A percentile compares a stretch with the other conserved stretches of the same genome.
Evolutionary conservation across 1,140 invertebrate species (phyloP).

Genomic region (Trichonephila inaurata): DNA sequence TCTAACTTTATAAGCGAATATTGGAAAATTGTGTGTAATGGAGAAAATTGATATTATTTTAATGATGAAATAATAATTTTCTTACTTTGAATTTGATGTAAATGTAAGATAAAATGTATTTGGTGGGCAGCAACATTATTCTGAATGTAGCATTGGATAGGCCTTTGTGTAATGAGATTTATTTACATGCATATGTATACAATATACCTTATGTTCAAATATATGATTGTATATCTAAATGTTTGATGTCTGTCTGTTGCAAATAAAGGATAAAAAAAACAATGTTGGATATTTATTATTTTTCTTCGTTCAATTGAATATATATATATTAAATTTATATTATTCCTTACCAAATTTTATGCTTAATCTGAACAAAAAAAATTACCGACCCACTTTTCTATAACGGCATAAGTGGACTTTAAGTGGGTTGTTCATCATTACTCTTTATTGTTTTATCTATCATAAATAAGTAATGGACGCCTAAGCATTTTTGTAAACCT

Average conservation of each 20-base stretch:
- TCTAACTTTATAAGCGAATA: background rate
- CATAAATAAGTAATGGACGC: too few relatives aligned
- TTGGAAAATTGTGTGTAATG: background rate
- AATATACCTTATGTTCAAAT: background rate
- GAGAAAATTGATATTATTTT: background rate
- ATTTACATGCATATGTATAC: background rate
- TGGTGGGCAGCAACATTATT: background rate
- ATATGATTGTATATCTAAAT: conserved; percentile 39
- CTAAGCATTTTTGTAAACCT: too few relatives aligned
- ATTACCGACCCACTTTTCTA: too few relatives aligned
- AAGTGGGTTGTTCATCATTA: too few relatives aligned
- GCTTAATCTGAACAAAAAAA: too few relatives aligned
- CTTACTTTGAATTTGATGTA: background rate
- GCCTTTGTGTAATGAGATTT: background rate
- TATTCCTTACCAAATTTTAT: too few relatives aligned
- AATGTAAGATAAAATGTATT: background rate
- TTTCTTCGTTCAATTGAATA: too few relatives aligned
- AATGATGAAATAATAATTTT: background rate
- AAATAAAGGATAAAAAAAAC: conserved; percentile 13
- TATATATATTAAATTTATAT: too few relatives aligned
- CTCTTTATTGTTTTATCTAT: too few relatives aligned
- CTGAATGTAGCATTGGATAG: background rate
- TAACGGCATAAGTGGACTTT: too few relatives aligned
- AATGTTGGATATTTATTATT: background rate
- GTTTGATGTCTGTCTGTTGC: conserved; percentile 37